Evolutionary conservation across 2,888 invertebrate genomes (phyloP).

Genomic region (Drosophila greeni): DNA sequence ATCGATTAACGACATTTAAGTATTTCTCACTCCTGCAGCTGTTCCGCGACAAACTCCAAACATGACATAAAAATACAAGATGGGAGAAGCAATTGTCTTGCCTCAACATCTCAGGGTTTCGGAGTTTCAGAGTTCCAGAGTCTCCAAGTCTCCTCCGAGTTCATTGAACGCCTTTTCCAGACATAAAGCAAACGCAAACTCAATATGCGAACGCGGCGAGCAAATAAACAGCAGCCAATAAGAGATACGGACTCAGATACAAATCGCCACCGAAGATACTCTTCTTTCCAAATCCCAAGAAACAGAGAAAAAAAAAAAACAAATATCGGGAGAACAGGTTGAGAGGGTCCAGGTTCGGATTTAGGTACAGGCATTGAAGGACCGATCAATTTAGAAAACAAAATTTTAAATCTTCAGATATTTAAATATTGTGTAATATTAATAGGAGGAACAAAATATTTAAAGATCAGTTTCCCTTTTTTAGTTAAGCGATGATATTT

Average conservation of each 20-base stretch:
- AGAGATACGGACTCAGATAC: conserved; percentile 68
- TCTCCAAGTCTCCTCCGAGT: conserved; percentile 43
- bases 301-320: not conserved
- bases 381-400: conserved; percentile 25
- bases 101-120: conserved; percentile 6
- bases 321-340: conserved; percentile 25
- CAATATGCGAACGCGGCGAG: conserved; percentile 65
- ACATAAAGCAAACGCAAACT: conserved; percentile 62
- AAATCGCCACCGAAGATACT: conserved; percentile 61
- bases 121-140: conserved; percentile 18
- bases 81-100: conserved; percentile 37
- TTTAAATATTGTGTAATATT: too few relatives aligned
- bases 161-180: conserved; percentile 61
- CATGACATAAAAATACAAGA: conserved; percentile 6
- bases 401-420: too few relatives aligned
- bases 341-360: not conserved
- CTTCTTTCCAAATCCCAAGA: conserved; percentile 16
- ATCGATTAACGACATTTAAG: too few relatives aligned
- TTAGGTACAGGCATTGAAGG: not conserved
- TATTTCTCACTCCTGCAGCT: not conserved
- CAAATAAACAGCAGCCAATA: conserved; percentile 73
- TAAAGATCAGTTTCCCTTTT: not conserved
- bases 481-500: too few relatives aligned
- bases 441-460: not conserved
- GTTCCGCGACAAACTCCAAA: conserved; percentile 28